Base-by-base conservation (phyloP, 2,888 invertebrate genomes). In the Callyntrura sp. region DNA sequence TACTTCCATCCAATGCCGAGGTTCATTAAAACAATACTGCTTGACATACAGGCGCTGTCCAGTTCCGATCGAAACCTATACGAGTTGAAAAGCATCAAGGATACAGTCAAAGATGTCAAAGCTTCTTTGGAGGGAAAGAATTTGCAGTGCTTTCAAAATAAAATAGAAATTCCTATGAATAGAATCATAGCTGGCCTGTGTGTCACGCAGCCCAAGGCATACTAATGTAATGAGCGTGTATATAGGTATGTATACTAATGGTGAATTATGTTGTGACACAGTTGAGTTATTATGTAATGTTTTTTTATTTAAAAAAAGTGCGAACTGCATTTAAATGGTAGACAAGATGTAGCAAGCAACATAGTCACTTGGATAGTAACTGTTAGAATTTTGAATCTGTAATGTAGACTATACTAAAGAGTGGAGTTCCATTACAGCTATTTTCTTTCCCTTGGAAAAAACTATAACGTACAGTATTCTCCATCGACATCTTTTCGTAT, bases 101-200 rank as follows among this genome's bases (percentile, higher is more conserved):
- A 98, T 23, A 98, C 98, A 60, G 97, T 99, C 95, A 97, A 97
- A 94, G 97, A 98, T 94, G 97, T 98, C 81, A 97, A 98, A 94
- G 96, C 96, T 90, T 97, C 97, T 94, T 94, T 98, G 85, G 96
- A 96, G 93, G 96, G 96, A 1, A 95, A 96, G 68, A 98, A 98
- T 95, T 96, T 97, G 93, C 96, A 96, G 93, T 95, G 96, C 65
- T 98, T 98, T 95, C 97, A 98, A 94, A 97, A 97, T 94, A 96
- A 96, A 94, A 97, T 99, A 6, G 98, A 99, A 95, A 97, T 98
- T 92, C 98, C 98, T 94, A 97, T 98, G 96, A 97, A 97, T 94
- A 97, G 97, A 94, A 97, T 98, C 94, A 97, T 98, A 94, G 96
- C 97, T 94, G 97, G 97, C 8, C 94, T 95, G 48, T 95, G 94